Conservation (phyloP, 2,888 invertebrate genomes). For the Drosophila leonis region DNA sequence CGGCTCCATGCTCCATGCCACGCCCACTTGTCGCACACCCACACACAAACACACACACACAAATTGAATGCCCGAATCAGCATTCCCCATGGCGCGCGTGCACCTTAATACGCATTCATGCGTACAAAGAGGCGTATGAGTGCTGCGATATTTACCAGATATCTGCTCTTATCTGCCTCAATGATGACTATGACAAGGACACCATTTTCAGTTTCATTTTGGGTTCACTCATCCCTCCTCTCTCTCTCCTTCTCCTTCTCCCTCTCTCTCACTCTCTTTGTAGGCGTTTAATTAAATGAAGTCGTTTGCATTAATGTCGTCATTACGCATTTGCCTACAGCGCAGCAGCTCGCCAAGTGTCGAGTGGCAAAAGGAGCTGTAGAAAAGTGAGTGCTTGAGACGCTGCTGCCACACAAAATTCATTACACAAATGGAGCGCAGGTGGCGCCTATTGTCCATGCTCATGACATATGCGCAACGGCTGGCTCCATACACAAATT, state of each 20-base stretch:
- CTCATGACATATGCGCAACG: slow-evolving; percentile 45
- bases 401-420: slow-evolving; percentile 58
- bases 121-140: slow-evolving; percentile 65
- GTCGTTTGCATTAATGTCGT: slow-evolving; percentile 79
- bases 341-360: slow-evolving; percentile 33
- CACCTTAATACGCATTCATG: slow-evolving; percentile 72
- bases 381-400: slow-evolving; percentile 5
- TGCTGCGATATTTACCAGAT: slow-evolving; percentile 48
- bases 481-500: slow-evolving; percentile 23
- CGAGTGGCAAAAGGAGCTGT: slow-evolving; percentile 27
- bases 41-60: background rate
- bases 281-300: slow-evolving; percentile 76
- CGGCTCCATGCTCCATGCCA: slow-evolving; percentile 2
- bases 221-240: background rate
- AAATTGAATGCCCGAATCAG: slow-evolving; percentile 33
- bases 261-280: background rate
- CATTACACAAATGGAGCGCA: slow-evolving; percentile 73
- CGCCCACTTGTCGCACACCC: slow-evolving; percentile 27
- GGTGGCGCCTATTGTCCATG: slow-evolving; percentile 53
- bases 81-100: slow-evolving; percentile 29
- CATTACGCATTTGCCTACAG: slow-evolving; percentile 77
- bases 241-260: background rate
- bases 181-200: slow-evolving; percentile 56
- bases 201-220: slow-evolving; percentile 46
- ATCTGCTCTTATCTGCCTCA: slow-evolving; percentile 47